phyloP scores from a whole-genome alignment of 2,797 vertebrate species.

The Epinephelus malabaricus region DNA sequence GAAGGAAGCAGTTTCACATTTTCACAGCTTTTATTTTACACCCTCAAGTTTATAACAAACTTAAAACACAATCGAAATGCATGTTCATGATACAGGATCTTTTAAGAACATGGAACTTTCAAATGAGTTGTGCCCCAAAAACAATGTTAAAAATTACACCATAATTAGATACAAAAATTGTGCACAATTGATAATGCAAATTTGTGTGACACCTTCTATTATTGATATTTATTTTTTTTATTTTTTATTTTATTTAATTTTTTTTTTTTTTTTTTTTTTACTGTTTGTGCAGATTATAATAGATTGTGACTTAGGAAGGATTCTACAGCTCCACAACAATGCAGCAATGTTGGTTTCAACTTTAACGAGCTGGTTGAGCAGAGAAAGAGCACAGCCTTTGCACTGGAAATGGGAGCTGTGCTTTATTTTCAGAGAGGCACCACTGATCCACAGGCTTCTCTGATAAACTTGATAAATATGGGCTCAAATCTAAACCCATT shows the following conservation, averaged over 20 bases:
- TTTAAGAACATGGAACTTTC: background rate
- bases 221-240: background rate
- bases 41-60: no score
- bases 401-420: conserved; percentile 2
- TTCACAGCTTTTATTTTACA: no score
- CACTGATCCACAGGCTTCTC: conserved; percentile 37
- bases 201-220: background rate
- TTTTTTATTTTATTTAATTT: no score
- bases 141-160: background rate
- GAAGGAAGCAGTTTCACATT: no score
- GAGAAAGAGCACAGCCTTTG: conserved; percentile 6
- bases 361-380: conserved; percentile 35
- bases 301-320: background rate
- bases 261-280: no score
- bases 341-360: conserved; percentile 14
- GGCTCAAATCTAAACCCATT: conserved; percentile 30
- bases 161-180: background rate
- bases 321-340: background rate
- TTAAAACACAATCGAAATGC: no score
- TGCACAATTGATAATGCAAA: background rate
- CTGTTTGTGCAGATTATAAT: background rate
- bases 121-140: background rate
- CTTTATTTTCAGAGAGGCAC: conserved; percentile 47
- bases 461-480: conserved; percentile 24
- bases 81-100: background rate